Evolutionary conservation across 2,797 vertebrate genomes (phyloP), one percentile per base, ranked within the genome.

Genomic region (Linurgus olivaceus): DNA sequence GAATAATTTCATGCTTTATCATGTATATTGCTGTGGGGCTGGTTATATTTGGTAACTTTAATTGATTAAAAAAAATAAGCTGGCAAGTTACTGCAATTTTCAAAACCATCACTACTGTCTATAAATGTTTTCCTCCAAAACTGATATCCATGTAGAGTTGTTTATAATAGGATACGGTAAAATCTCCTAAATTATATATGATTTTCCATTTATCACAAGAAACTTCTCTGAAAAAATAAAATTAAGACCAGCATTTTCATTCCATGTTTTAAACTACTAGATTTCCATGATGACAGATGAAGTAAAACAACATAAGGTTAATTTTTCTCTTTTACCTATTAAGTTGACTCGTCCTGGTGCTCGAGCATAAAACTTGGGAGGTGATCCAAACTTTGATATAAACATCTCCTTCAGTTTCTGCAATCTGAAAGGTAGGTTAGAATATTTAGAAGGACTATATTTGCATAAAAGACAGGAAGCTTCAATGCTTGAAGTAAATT

Each of bases 281-380:
- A 31, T 8, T 83, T 82, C 44, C 47, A 71, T 21, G 13, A 83
- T 29, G 54, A 31, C 5, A 35, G 20, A 90, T 59, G 68, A 82
- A 91, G 48, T 65, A 65, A 80, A 88, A 66, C 21, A 87, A 81
- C 6, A 37, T 10, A 37, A 76, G 10, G 70, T n/a, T 45, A 51
- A 7, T 79, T 82, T 62, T 66, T 79, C 50, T 83, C n/a, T 66
- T 86, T 97, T 98, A 99, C 99, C 99, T 98, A 99, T 99, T 94
- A 99, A 97, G 96, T 99, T 99, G 79, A 99, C 99, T 94, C 99
- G 98, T 94, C 99, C 99, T 55, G 99, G 99, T 84, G 99, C 99
- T 97, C 98, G 98, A 94, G 98, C 98, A 94, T 99, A 99, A 98
- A 99, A 99, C 40, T 98, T 97, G 74, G 99, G 99, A 88, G 96